Base-by-base conservation (phyloP, 2,888 invertebrate species). In the Willowsia nigromaculata region DNA sequence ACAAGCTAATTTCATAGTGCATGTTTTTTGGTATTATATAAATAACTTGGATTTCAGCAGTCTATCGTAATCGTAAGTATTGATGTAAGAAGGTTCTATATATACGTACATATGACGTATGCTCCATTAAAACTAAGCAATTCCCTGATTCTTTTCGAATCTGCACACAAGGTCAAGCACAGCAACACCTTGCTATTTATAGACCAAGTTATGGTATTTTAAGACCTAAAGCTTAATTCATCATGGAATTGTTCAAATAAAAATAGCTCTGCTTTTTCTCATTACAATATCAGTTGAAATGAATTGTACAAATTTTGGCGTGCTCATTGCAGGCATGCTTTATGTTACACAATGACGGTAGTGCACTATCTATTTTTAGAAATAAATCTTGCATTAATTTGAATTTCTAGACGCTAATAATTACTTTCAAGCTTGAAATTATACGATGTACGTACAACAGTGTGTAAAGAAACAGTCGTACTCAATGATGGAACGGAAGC, bases 221-320 rank as follows among this genome's bases (percentile, higher is more conserved):
- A 71, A 71, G 86, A 76, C 68, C 22, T 33, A 13, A 43, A 0
- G 18, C 53, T 25, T 68, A 40, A 86, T 86, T 80, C 56, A 86
- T 86, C 86, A 71, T 50, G 85, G 76, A 43, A 85, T 50, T 78
- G 74, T 56, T n/a, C 40, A 76, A 37, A 56, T 43, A 74, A 71
- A 84, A 84, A 84, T 84, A 84, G 56, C 71, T 53, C 30, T 37
- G 27, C 27, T 11, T 59, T 59, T 59, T 59, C 59, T 59, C n/a
- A 53, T 53, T 53, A 27, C 62, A 62, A 62, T 62, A 62, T 33
- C 6, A 33, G 15, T 62, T 33, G 30, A 15, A 0, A 33, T 15
- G 30, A 62, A 27, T 30, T 33, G 7, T n/a, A 62, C 27, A 33
- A 40, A 25, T 9, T n/a, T 37, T 68, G 18, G 43, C 13, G 13